Percentiles rank a stretch among this genome's conserved stretches.
These are phyloP conservation scores for Ostrea edulis DNA, from an alignment of 1,140 invertebrate genomes.

Conservation along the genomic window DNA sequence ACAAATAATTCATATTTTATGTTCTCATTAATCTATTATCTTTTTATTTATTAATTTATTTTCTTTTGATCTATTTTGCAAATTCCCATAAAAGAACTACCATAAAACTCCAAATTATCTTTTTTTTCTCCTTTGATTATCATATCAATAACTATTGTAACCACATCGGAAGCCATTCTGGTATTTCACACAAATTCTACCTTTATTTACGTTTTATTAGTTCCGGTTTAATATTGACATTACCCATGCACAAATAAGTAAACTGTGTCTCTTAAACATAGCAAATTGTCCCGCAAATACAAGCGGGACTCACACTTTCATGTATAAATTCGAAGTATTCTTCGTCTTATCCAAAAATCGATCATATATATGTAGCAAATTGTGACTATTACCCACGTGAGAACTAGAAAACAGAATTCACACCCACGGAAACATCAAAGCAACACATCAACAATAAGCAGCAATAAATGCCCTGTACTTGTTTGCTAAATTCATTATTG, in stretches of 20 bases:
- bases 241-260: constrained; percentile 31
- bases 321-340: background rate
- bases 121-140: background rate
- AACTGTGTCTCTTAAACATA: background rate
- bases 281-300: constrained; percentile 13
- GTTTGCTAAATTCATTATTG: constrained; percentile 23
- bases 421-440: background rate
- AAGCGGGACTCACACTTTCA: background rate
- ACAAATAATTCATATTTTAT: no score
- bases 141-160: background rate
- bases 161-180: background rate
- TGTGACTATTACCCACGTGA: background rate
- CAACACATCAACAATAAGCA: background rate
- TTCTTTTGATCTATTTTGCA: no score
- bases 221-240: constrained; percentile 24
- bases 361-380: background rate
- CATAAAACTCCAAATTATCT: no score
- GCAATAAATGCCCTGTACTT: background rate
- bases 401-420: background rate
- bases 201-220: background rate
- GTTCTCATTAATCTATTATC: no score
- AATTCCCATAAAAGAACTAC: no score
- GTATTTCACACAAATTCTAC: constrained; percentile 1
- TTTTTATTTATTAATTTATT: no score
- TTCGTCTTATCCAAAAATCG: background rate